Percentiles rank a stretch among this genome's conserved stretches.
These are phyloP conservation scores for Pluvialis apricaria DNA, from an alignment of 2,113 vertebrate species.

Conservation along the genomic window DNA sequence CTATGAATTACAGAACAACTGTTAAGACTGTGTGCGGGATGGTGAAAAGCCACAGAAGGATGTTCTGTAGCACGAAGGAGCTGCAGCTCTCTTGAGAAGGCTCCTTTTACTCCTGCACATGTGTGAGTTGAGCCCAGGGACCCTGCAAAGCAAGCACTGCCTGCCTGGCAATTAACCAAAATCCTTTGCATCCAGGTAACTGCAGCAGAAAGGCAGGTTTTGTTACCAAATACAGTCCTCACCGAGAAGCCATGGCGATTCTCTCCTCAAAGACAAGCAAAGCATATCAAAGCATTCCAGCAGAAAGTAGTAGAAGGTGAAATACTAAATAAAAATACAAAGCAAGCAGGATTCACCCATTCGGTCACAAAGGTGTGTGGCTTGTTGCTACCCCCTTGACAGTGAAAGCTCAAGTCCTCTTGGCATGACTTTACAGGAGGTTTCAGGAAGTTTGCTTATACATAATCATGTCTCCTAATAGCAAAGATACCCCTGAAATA, in stretches of 20 bases:
- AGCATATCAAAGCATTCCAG: not conserved
- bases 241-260: not conserved
- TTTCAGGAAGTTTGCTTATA: not conserved
- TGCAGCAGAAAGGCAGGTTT: not conserved
- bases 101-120: not conserved
- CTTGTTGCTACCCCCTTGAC: not conserved
- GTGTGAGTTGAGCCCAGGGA: not conserved
- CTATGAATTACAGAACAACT: not conserved
- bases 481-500: not conserved
- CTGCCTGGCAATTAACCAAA: not conserved
- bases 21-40: not conserved
- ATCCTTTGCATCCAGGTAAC: not conserved
- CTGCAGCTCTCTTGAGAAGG: not conserved
- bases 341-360: not conserved
- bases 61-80: not conserved
- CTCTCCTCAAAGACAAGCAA: not conserved
- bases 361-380: not conserved
- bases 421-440: not conserved
- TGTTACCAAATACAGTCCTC: not conserved
- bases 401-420: not conserved
- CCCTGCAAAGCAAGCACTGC: not conserved
- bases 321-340: conserved; percentile 7
- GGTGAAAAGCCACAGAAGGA: not conserved
- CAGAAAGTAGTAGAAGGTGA: not conserved
- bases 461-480: not conserved